Evolutionary conservation across 2,888 invertebrate genomes (phyloP), one percentile per base, ranked within the genome.

Genomic region (Laothoe populi): DNA sequence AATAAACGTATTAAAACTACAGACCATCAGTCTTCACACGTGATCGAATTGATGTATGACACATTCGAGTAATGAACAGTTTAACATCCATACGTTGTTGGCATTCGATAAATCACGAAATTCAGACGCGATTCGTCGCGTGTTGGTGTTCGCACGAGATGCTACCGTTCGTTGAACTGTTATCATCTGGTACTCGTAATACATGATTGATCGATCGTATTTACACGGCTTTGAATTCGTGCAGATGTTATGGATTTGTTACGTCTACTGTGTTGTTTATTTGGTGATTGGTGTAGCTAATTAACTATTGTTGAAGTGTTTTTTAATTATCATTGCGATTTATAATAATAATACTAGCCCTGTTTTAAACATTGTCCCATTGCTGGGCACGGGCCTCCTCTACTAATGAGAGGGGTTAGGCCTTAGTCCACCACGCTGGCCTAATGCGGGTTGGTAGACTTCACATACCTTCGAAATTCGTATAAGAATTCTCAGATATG

Each of bases 131-230:
- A 11, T 46, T 11, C 24, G 13, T 24, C 46, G 46, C 46, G 49
- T 31, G 31, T 11, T 11, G 26, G 0, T 16, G 16, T 10, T 44
- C 31, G 53, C 53, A 53, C 35, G 53, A 53, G 35, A 19, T 35
- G 19, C 53, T 48, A 38, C 46, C 19, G 53, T 31, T 35, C 53
- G 19, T 35, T 53, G 53, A 53, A 53, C 53, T 19, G 4, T 35
- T 31, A 19, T 26, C 26, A 16, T 26, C 16, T 31, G 26, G 31
- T 49, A 53, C 35, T 35, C 19, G 53, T 35, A 13, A 24, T 48
- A n/a, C n/a, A 16, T 19, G 53, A 53, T 31, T 48, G 48, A 48
- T 48, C 24, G 4, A 26, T 24, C n/a, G 13, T 26, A 23, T 23
- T 46, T 1, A 46, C 46, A 46, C 45, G 45, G 19, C 23, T 44